A percentile compares a stretch with the other conserved stretches of the same genome.
These are phyloP conservation scores for Pelusios castaneus DNA, from an alignment of 2,113 vertebrate genomes.

Conservation along the genomic window DNA sequence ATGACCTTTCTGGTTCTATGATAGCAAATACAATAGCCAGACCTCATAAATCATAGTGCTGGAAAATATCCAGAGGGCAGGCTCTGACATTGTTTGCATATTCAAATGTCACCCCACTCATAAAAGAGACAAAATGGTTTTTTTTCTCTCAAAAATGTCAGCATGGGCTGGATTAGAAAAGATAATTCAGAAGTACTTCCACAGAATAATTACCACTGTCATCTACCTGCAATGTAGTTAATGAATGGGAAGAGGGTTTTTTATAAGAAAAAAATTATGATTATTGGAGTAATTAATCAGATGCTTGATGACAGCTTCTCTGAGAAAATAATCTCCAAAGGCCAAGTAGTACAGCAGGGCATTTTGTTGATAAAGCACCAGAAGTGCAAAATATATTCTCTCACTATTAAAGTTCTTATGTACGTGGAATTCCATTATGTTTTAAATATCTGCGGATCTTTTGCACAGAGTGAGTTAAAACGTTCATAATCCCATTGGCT, in stretches of 20 bases:
- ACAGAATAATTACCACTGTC: conserved; percentile 88
- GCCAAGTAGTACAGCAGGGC: conserved; percentile 80
- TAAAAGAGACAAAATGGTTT: conserved; percentile 77
- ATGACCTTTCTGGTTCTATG: conserved; percentile 75
- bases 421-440: conserved; percentile 52
- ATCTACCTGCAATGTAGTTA: conserved; percentile 84
- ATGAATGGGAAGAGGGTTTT: conserved; percentile 84
- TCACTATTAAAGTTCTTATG: conserved; percentile 57
- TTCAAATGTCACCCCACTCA: conserved; percentile 86
- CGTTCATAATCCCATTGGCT: conserved; percentile 33
- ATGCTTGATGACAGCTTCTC: conserved; percentile 83
- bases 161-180: conserved; percentile 80
- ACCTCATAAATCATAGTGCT: conserved; percentile 82
- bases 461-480: background rate
- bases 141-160: conserved; percentile 85
- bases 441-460: conserved; percentile 10
- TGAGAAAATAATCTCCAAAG: conserved; percentile 79
- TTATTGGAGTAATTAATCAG: conserved; percentile 95
- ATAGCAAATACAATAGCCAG: conserved; percentile 79
- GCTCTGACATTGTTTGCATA: conserved; percentile 79
- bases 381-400: conserved; percentile 55
- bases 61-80: conserved; percentile 71
- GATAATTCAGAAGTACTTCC: conserved; percentile 85
- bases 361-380: conserved; percentile 83
- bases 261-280: conserved; percentile 85